Conservation (phyloP, 1,140 invertebrate genomes). For the Bombus waltoni region DNA sequence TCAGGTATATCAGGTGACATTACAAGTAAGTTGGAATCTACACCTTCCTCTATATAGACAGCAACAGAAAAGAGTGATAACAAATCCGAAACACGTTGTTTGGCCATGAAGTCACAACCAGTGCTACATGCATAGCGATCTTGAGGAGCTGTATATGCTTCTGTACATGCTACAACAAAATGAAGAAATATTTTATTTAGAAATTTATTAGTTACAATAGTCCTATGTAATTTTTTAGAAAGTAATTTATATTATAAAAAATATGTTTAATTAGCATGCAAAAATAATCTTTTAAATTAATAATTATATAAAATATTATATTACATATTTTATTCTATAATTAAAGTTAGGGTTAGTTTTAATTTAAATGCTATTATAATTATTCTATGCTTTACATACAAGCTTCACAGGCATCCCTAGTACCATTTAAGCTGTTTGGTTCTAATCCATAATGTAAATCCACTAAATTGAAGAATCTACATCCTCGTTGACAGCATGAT, state of each 20-base stretch:
- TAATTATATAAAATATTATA: not conserved
- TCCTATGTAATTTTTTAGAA: not conserved
- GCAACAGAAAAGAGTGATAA: slow-evolving; percentile 71
- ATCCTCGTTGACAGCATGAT: slow-evolving; percentile 79
- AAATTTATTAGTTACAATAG: not conserved
- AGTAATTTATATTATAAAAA: not conserved
- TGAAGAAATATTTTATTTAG: not conserved
- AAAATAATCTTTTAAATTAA: slow-evolving; percentile 8
- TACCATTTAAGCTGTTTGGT: slow-evolving; percentile 72
- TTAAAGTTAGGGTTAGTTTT: not conserved
- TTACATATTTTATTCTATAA: not conserved
- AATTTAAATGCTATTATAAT: slow-evolving; percentile 2
- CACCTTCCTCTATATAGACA: slow-evolving; percentile 72
- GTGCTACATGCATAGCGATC: slow-evolving; percentile 75
- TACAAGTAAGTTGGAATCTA: slow-evolving; percentile 73
- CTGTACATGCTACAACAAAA: slow-evolving; percentile 76
- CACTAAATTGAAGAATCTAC: slow-evolving; percentile 80
- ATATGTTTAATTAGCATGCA: not conserved
- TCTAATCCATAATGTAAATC: slow-evolving; percentile 69
- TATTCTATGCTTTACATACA: slow-evolving; percentile 66
- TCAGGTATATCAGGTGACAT: slow-evolving; percentile 78
- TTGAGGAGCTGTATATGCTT: slow-evolving; percentile 75
- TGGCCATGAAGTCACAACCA: slow-evolving; percentile 79
- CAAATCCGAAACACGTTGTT: slow-evolving; percentile 72
- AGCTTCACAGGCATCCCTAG: slow-evolving; percentile 75